phyloP scores from a whole-genome alignment of 92 coral and sea anemone species.

The Bergia puertoricense region DNA sequence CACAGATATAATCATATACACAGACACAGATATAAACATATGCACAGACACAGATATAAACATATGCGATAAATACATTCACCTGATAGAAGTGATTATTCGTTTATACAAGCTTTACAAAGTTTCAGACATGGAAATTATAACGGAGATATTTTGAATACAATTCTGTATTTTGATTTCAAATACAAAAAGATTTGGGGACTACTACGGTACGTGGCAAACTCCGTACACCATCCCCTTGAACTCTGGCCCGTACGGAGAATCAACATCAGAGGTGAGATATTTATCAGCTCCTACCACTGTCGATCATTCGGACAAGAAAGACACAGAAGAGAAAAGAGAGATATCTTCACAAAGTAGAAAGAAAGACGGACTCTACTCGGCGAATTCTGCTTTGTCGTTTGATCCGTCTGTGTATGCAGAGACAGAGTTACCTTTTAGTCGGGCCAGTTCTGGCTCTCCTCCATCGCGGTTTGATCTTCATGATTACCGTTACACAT shows the following conservation, averaged over 20 bases:
- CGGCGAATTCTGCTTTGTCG: background rate
- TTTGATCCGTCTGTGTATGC: background rate
- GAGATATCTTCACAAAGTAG: background rate
- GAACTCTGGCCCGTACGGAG: background rate
- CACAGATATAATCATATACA: background rate
- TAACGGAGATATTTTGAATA: no score
- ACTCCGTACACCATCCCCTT: background rate
- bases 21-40: no score
- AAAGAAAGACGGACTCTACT: background rate
- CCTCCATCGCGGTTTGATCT: background rate
- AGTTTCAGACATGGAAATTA: background rate
- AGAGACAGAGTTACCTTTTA: slow-evolving; percentile 15
- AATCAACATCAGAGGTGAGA: background rate
- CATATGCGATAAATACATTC: background rate
- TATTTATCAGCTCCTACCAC: slow-evolving; percentile 14
- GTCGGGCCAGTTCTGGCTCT: slow-evolving; percentile 5
- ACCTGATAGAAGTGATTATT: no score
- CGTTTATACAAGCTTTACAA: no score
- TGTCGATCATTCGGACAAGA: background rate
- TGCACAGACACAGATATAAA: background rate
- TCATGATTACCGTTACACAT: background rate
- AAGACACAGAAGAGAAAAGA: background rate
- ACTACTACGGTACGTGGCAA: slow-evolving; percentile 3
- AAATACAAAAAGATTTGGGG: background rate
- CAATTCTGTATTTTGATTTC: background rate